Evolutionary conservation across 64 coral and sea anemone genomes (phyloP), one percentile per base, ranked within the genome.

Genomic region (Porites australiensis): DNA sequence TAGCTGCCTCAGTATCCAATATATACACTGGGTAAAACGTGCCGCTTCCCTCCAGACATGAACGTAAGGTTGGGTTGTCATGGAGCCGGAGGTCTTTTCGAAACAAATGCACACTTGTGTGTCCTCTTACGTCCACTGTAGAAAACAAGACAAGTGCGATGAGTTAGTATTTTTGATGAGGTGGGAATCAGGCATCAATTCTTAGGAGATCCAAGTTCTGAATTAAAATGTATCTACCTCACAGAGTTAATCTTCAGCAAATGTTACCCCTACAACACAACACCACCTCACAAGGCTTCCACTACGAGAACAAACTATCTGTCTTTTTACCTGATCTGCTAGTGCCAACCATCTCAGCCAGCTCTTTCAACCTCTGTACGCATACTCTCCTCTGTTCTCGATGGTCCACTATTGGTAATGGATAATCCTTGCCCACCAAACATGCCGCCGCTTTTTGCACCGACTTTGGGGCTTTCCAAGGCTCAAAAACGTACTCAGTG

Each of bases 71-170:
- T 37, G 94, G 94, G 70, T 95, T 95, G 89, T 95, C 94, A 47
- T 95, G 94, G 47, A 95, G 89, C 13, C 94, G 66, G 49, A 95
- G 82, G 61, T 90, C 94, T 72, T 95, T 95, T 58, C 94, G 82
- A 82, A 95, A 95, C 94, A 89, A 95, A 21, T 91, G 94, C 59
- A 95, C 14, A 83, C 89, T 83, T 4, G 37, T 83, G 80, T 83
- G 58, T 62, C 45, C 46, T 48, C 63, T 83, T 83, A 55, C 6
- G 2, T 27, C 50, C 75, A 21, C 75, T 77, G 12, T 8, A 74
- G 44, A 19, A 44, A 13, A 74, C 37, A 74, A 71, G 12, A 57
- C 54, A 10, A 49, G 14, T 16, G 2, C 8, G 10, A 45, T 9
- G 46, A 2, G 43, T 72, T 45, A 72, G 23, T 22, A 21, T 69